Percentiles rank a stretch among this genome's conserved stretches.
Evolutionary conservation across 2,797 vertebrate species (phyloP).

Genomic region (Poeciliopsis paucimaculata): DNA sequence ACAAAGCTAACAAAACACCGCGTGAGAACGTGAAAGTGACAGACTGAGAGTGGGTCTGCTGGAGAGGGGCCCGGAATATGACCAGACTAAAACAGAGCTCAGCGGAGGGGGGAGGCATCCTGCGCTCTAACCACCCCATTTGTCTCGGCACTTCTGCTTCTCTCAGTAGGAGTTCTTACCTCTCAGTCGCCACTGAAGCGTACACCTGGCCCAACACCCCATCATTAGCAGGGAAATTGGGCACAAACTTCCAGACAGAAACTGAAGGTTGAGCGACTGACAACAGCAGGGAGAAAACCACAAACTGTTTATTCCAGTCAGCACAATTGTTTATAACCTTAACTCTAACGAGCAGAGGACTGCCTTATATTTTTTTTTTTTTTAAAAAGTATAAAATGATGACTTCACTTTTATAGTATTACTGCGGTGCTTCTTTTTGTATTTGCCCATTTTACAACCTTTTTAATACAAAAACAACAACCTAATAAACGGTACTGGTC

Average conservation of each 20-base stretch:
- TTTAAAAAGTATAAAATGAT: neutral
- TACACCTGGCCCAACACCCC: constrained; percentile 43
- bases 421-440: neutral
- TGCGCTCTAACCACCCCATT: constrained; percentile 43
- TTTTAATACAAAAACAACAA: neutral
- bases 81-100: constrained; percentile 41
- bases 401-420: neutral
- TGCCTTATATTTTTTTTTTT: neutral
- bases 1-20: constrained; percentile 4
- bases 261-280: constrained; percentile 47
- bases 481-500: too few relatives aligned
- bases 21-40: constrained; percentile 21
- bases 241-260: constrained; percentile 60
- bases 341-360: neutral
- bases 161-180: constrained; percentile 54
- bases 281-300: constrained; percentile 40
- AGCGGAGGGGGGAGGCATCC: constrained; percentile 19
- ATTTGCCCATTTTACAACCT: neutral
- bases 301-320: constrained; percentile 15
- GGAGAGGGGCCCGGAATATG: constrained; percentile 32
- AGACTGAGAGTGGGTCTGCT: constrained; percentile 22
- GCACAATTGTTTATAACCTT: constrained; percentile 4
- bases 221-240: constrained; percentile 68
- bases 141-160: constrained; percentile 34
- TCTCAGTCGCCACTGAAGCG: constrained; percentile 45